Percentiles rank a stretch among this genome's conserved stretches.
phyloP scores from a whole-genome alignment of 1,140 invertebrate species.

The Drosophila nasuta region DNA sequence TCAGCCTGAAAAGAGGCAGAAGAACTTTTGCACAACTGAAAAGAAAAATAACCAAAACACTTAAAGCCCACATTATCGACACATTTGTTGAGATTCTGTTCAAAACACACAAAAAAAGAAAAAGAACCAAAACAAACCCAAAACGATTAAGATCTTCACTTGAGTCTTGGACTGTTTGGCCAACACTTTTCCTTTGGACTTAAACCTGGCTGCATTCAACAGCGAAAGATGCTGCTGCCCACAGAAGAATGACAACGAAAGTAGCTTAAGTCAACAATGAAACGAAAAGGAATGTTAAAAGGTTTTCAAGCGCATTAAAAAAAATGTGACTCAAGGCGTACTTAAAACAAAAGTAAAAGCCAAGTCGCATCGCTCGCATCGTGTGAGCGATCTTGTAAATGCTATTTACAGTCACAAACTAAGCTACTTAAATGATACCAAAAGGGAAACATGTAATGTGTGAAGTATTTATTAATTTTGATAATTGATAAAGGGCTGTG shows the following conservation, averaged over 20 bases:
- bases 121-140: neutral
- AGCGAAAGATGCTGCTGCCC: constrained; percentile 61
- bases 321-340: constrained; percentile 33
- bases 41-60: constrained; percentile 29
- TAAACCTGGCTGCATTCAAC: constrained; percentile 53
- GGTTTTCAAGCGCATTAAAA: constrained; percentile 63
- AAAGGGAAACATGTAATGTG: constrained; percentile 3
- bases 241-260: constrained; percentile 64
- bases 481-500: neutral
- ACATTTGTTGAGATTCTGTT: constrained; percentile 28
- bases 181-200: constrained; percentile 45
- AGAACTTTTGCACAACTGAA: constrained; percentile 17
- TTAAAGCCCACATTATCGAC: constrained; percentile 46
- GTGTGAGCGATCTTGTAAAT: constrained; percentile 37
- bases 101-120: neutral
- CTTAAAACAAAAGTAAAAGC: constrained; percentile 78
- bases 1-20: constrained; percentile 35
- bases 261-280: constrained; percentile 77
- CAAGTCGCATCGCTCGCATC: constrained; percentile 38
- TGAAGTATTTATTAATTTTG: constrained; percentile 19
- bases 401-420: constrained; percentile 3
- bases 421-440: constrained; percentile 25
- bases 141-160: constrained; percentile 46
- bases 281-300: constrained; percentile 76
- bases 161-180: constrained; percentile 32